phyloP scores from a whole-genome alignment of 2,888 invertebrate species.

The Polyommatus icarus region DNA sequence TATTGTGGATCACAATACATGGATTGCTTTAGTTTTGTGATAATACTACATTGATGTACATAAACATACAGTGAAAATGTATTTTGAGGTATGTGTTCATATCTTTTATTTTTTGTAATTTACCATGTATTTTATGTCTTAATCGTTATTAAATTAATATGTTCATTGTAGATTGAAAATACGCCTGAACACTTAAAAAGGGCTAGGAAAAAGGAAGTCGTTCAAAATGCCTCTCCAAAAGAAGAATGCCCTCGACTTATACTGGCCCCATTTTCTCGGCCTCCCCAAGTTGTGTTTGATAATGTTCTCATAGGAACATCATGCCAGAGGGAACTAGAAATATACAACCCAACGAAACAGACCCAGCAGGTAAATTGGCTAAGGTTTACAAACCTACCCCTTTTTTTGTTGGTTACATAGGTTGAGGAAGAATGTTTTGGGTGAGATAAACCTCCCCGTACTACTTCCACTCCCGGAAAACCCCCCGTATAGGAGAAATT shows the following conservation, averaged over 20 bases:
- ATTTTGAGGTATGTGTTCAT: constrained; percentile 56
- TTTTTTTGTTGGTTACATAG: too few species aligned
- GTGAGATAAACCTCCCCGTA: too few species aligned
- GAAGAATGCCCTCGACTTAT: constrained; percentile 77
- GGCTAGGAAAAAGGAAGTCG: constrained; percentile 59
- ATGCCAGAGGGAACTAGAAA: constrained; percentile 75
- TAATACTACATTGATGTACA: neutral
- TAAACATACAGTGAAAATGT: constrained; percentile 49
- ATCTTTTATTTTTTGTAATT: neutral
- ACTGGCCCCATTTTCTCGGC: constrained; percentile 84
- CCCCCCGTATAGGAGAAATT: too few species aligned
- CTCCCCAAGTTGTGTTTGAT: constrained; percentile 85
- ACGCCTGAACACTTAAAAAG: constrained; percentile 69
- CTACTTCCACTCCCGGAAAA: too few species aligned
- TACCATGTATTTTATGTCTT: neutral
- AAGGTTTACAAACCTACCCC: too few species aligned
- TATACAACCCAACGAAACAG: constrained; percentile 80
- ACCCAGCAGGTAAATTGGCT: constrained; percentile 58
- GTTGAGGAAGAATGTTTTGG: too few species aligned
- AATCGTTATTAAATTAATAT: neutral
- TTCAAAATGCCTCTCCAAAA: constrained; percentile 53
- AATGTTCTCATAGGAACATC: constrained; percentile 81
- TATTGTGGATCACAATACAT: constrained; percentile 17
- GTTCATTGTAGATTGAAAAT: constrained; percentile 65
- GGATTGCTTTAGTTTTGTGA: neutral